Evolutionary conservation across 2,113 vertebrate genomes (phyloP).

Genomic region (Hypomesus transpacificus): DNA sequence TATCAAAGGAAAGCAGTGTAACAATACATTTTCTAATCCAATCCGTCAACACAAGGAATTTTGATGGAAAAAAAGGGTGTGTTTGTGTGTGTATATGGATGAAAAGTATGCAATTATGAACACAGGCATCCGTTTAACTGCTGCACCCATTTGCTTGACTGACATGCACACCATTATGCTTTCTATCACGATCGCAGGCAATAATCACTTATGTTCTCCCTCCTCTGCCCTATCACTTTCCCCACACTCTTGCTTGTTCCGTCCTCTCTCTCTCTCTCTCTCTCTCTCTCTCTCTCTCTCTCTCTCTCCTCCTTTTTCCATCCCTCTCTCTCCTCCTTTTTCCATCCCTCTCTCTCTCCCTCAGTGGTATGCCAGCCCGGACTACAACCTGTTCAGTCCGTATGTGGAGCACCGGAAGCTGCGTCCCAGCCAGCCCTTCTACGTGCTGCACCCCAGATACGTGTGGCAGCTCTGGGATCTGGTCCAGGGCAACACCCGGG

Average conservation of each 20-base stretch:
- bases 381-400: slow-evolving; percentile 95
- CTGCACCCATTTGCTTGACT: no score
- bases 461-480: slow-evolving; percentile 97
- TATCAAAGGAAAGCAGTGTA: no score
- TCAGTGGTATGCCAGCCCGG: slow-evolving; percentile 94
- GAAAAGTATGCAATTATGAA: no score
- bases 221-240: neutral
- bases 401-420: slow-evolving; percentile 84
- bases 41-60: no score
- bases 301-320: neutral
- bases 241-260: neutral
- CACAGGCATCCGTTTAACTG: no score
- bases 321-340: neutral
- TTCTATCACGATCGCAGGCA: no score
- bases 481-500: slow-evolving; percentile 93
- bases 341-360: neutral
- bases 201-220: neutral
- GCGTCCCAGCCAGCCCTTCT: slow-evolving; percentile 87
- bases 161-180: no score
- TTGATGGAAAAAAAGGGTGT: neutral
- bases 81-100: neutral
- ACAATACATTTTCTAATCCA: no score
- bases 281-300: neutral
- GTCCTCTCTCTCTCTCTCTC: neutral
- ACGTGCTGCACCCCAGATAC: slow-evolving; percentile 94